These are phyloP conservation scores for Scomber japonicus DNA, from an alignment of 2,113 vertebrate genomes.

Conservation along the genomic window DNA sequence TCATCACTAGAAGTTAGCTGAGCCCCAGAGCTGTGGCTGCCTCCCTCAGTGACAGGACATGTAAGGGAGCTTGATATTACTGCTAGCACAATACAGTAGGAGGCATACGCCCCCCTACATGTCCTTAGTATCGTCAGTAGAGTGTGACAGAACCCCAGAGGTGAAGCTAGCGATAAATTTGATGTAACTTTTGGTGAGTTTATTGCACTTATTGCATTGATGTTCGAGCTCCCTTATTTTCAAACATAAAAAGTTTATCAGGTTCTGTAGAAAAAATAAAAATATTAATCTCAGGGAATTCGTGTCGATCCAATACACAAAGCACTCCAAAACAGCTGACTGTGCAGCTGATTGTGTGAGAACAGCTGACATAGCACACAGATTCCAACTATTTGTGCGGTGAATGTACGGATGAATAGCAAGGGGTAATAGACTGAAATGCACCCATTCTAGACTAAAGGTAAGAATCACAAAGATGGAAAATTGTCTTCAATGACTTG, in stretches of 20 bases:
- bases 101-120: not conserved
- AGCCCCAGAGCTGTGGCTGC: constrained; percentile 7
- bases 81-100: constrained; percentile 2
- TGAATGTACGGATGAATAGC: not conserved
- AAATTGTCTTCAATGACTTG: not conserved
- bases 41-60: constrained; percentile 33
- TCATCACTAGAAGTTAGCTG: not conserved
- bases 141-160: constrained; percentile 34
- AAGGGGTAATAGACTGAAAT: not conserved
- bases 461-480: not conserved
- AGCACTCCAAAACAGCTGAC: constrained; percentile 27
- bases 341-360: constrained; percentile 27
- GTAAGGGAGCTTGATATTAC: constrained; percentile 10
- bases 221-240: not conserved
- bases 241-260: not conserved
- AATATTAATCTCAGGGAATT: not conserved
- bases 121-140: not conserved
- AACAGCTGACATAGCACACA: not conserved
- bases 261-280: no score
- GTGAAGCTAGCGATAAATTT: constrained; percentile 4
- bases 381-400: not conserved
- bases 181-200: not conserved
- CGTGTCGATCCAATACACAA: not conserved
- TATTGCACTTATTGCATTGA: not conserved
- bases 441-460: not conserved